phyloP scores from a whole-genome alignment of 2,888 invertebrate genomes.

The Cataglyphis rosenhaueri region DNA sequence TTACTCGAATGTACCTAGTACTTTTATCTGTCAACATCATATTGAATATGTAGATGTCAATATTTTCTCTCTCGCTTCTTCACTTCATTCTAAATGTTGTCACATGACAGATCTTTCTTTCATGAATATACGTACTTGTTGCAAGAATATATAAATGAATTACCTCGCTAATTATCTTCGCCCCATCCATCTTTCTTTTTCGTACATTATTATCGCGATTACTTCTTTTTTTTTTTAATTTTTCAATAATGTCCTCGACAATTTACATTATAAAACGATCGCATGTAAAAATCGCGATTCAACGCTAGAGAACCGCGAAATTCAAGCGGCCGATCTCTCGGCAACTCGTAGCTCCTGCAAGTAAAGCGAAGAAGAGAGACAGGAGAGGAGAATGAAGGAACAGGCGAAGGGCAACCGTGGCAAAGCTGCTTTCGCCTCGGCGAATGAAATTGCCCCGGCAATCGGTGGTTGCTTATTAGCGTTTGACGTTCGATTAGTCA shows the following conservation, averaged over 20 bases:
- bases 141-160: neutral
- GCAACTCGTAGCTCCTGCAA: neutral
- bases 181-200: neutral
- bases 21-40: conserved; percentile 59
- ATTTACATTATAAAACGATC: conserved; percentile 1
- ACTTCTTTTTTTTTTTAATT: neutral
- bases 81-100: conserved; percentile 52
- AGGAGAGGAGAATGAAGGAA: conserved; percentile 35
- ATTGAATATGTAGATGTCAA: conserved; percentile 50
- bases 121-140: neutral
- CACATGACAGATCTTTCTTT: conserved; percentile 51
- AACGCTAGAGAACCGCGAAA: conserved; percentile 19
- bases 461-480: conserved; percentile 84
- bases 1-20: conserved; percentile 19
- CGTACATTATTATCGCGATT: neutral
- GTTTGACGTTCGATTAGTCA: conserved; percentile 85
- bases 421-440: conserved; percentile 71
- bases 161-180: neutral
- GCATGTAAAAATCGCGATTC: neutral
- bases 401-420: conserved; percentile 67
- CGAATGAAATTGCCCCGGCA: conserved; percentile 76
- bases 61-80: conserved; percentile 29
- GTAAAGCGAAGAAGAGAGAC: conserved; percentile 1
- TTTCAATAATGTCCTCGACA: conserved; percentile 7
- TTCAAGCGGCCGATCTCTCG: conserved; percentile 1